Percentiles rank a stretch among this genome's conserved stretches.
Evolutionary conservation across 2,113 vertebrate genomes (phyloP).

Genomic region (Naja naja): DNA sequence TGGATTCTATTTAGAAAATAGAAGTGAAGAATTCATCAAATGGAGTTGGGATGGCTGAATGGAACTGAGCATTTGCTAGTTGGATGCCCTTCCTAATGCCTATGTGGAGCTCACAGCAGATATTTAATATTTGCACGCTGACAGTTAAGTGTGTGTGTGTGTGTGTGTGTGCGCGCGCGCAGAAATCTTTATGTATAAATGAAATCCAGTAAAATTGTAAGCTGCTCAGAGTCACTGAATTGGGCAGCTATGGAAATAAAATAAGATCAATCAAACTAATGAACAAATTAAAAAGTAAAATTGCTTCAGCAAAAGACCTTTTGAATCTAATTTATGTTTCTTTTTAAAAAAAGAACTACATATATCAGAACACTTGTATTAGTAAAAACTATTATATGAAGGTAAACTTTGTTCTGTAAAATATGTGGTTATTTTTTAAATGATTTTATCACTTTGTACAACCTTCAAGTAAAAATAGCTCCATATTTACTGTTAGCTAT

Average conservation of each 20-base stretch:
- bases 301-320: conserved; percentile 1
- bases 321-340: conserved; percentile 6
- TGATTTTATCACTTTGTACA: not conserved
- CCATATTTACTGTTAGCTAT: not conserved
- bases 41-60: no score
- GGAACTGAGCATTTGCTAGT: no score
- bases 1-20: not conserved
- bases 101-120: no score
- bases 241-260: not conserved
- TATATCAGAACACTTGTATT: not conserved
- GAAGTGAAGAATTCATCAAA: not conserved
- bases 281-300: not conserved
- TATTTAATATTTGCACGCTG: no score
- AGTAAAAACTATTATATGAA: not conserved
- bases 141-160: no score
- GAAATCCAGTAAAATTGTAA: not conserved
- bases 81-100: no score
- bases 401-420: not conserved
- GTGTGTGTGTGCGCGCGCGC: no score
- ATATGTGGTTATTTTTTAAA: not conserved
- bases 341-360: not conserved
- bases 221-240: not conserved
- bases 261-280: not conserved
- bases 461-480: not conserved
- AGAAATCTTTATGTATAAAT: not conserved